phyloP scores from a whole-genome alignment of 2,113 vertebrate species.

The Pimephales promelas region DNA sequence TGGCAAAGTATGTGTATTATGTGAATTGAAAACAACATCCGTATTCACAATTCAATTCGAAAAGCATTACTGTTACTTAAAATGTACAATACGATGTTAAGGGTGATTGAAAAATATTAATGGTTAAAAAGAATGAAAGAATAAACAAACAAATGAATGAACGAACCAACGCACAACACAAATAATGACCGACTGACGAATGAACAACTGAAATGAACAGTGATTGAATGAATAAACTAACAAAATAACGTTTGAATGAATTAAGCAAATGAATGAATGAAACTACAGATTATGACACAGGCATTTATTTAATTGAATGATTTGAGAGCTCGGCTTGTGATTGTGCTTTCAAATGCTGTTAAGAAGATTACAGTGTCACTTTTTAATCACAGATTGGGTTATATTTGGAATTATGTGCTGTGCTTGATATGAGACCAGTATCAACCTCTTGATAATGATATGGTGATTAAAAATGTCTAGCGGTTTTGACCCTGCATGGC shows the following conservation, averaged over 20 bases:
- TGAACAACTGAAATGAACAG: no score
- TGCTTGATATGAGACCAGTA: background rate
- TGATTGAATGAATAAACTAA: background rate
- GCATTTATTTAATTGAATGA: slow-evolving; percentile 12
- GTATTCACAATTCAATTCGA: no score
- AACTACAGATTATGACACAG: background rate
- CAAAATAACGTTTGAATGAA: background rate
- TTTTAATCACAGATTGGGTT: slow-evolving; percentile 32
- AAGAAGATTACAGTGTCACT: background rate
- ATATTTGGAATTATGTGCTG: slow-evolving; percentile 6
- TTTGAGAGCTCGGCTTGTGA: slow-evolving; percentile 10
- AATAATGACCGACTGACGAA: no score
- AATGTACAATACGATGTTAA: no score
- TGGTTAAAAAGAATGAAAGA: no score
- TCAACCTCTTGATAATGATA: slow-evolving; percentile 28
- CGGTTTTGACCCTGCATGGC: background rate
- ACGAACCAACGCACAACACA: no score
- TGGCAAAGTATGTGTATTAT: background rate
- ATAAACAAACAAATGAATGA: no score
- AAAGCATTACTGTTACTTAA: no score
- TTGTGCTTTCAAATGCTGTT: slow-evolving; percentile 23
- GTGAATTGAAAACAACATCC: no score
- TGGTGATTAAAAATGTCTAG: background rate
- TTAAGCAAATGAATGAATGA: background rate
- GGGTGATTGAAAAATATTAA: no score